Evolutionary conservation across 2,113 vertebrate species (phyloP), one percentile per base, ranked within the genome.

Genomic region (Coturnix japonica): DNA sequence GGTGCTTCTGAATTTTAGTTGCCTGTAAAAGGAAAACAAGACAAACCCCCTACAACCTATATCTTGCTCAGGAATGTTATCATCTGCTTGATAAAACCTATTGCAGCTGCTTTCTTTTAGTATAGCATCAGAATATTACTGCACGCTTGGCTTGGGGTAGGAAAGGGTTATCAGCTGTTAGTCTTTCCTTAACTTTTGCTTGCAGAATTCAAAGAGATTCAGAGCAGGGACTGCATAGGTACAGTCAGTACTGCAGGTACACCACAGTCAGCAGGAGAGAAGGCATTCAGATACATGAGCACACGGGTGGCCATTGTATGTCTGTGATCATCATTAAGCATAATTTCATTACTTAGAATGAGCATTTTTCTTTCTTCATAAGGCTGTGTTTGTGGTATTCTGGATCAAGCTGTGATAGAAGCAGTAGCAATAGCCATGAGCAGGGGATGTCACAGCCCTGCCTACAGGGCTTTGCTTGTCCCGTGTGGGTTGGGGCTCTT

Each of bases 401-500:
- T 4, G 44, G 54, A 8, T 31, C 37, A 39, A 49, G 22, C 33
- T 64, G 49, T 35, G 43, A n/a, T 64, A 26, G 57, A 60, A 35
- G 5, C 5, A 35, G 5, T 14, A 33, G 33, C 26, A 41, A 57
- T 35, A 44, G 25, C 39, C 15, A 28, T 49, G 22, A 25, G 4
- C 47, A 49, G 47, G 47, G 46, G 22, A 13, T 44, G 7, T 20
- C 63, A 11, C 16, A 31, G 30, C 18, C 53, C 28, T 56, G 54
- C 54, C 30, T 6, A 6, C 54, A 57, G 54, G 30, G 18, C 54
- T 57, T 31, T n/a, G n/a, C n/a, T 26, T 47, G 49, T 47, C 53
- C 60, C 43, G 2, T 20, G 0, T 0, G 1, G 7, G 33, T 6
- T 30, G 31, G 19, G 44, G 9, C n/a, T 69, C 10, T 66, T 22